Conservation (phyloP, 2,113 vertebrate genomes). For the Cololabis saira region DNA sequence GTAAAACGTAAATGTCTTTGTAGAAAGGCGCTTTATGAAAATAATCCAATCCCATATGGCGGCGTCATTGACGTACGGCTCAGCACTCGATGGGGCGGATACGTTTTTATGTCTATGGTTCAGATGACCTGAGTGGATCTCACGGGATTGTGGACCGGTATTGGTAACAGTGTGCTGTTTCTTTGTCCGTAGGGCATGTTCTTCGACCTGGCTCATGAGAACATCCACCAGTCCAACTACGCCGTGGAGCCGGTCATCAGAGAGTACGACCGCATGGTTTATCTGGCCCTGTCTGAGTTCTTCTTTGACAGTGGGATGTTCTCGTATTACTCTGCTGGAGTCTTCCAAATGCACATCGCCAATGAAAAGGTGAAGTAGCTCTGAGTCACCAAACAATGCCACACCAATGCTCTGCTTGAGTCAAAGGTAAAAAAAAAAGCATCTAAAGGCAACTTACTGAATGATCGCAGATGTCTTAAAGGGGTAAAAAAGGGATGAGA, state of each 20-base stretch:
- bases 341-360: slow-evolving; percentile 83
- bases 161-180: background rate
- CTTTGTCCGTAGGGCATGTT: slow-evolving; percentile 88
- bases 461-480: too few species aligned
- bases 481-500: too few species aligned
- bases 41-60: too few species aligned
- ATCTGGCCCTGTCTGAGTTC: slow-evolving; percentile 91
- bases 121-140: background rate
- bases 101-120: too few species aligned
- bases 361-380: slow-evolving; percentile 83
- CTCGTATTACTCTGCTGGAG: slow-evolving; percentile 86
- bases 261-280: slow-evolving; percentile 92
- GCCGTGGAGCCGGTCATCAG: slow-evolving; percentile 85
- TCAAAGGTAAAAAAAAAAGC: too few species aligned
- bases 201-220: slow-evolving; percentile 78
- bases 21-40: too few species aligned
- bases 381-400: background rate
- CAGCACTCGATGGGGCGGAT: too few species aligned
- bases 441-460: too few species aligned
- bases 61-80: too few species aligned
- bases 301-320: slow-evolving; percentile 95
- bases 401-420: background rate
- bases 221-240: slow-evolving; percentile 80
- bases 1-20: too few species aligned
- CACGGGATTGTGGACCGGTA: rapidly evolving